These are phyloP conservation scores for Diarsia rubi DNA, from an alignment of 2,888 invertebrate genomes.

Conservation along the genomic window DNA sequence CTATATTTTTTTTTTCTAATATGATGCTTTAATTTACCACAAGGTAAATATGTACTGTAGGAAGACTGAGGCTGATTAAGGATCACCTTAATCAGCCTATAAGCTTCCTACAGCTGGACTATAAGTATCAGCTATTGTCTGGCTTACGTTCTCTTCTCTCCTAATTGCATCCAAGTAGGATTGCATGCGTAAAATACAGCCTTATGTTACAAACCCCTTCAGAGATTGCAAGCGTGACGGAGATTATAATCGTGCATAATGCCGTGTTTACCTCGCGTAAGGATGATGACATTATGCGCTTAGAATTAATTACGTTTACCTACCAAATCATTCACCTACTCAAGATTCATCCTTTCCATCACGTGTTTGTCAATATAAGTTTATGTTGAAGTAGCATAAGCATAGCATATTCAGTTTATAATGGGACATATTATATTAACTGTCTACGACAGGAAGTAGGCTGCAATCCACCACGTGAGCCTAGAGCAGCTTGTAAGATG, in stretches of 20 bases:
- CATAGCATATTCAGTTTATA: not conserved
- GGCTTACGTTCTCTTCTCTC: too few species aligned
- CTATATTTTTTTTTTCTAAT: too few species aligned
- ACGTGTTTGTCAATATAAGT: not conserved
- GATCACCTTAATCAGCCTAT: too few species aligned
- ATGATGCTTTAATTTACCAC: too few species aligned
- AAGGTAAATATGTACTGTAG: too few species aligned
- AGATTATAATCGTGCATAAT: slow-evolving; percentile 38
- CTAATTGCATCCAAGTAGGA: not conserved
- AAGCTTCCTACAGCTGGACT: too few species aligned
- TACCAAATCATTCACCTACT: slow-evolving; percentile 11
- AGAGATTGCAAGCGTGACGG: slow-evolving; percentile 20
- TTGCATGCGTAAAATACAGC: not conserved
- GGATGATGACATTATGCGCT: slow-evolving; percentile 39
- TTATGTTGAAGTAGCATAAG: not conserved
- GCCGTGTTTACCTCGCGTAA: slow-evolving; percentile 26
- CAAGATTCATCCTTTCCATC: slow-evolving; percentile 4
- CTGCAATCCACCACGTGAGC: not conserved
- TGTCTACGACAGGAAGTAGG: not conserved
- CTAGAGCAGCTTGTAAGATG: not conserved
- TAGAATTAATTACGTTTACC: slow-evolving; percentile 46
- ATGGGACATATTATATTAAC: not conserved
- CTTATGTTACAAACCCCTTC: not conserved
- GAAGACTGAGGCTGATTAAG: too few species aligned
- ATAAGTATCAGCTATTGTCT: too few species aligned